Base-by-base conservation (phyloP, 2,113 vertebrate genomes). In the Fregata magnificens region DNA sequence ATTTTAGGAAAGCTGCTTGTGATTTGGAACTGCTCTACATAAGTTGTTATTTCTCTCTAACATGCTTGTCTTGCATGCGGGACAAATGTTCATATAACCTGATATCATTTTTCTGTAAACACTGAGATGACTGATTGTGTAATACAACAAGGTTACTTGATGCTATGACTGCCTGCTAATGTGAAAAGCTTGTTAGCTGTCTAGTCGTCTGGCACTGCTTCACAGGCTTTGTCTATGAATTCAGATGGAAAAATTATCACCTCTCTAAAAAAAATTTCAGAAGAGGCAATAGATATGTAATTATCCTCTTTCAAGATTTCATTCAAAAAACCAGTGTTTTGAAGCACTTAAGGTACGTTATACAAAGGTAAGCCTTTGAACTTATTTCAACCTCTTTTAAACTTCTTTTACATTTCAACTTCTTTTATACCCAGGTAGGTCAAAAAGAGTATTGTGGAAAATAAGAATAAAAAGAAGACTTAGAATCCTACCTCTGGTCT, bases 161-260 rank as follows among this genome's bases (percentile, higher is more conserved):
- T 71, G 77, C 84, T 82, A 42, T 1, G 13, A 52, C 59, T 2
- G 38, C 73, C 61, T 52, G 73, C 84, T 96, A 94, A 96, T 91
- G 84, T 56, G 65, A 91, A 94, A 96, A 85, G 50, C 83, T 82
- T 92, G 91, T 94, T 93, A 93, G 72, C 63, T 90, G 83, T 81
- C 83, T 81, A 47, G 40, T 32, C 81, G 67, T 73, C 88, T 95
- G 83, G 67, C 69, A 88, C 3, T 19, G 88, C 55, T 89, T 84
- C 91, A 86, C n/a, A 44, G 71, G 40, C 59, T 78, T 74, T 82
- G 55, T 31, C 84, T 87, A 84, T 24, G 8, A 95, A 55, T 36
- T 91, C 73, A 56, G 56, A 61, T 5, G 25, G 70, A 87, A 96
- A 87, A 89, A 76, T 18, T 34, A 89, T 3, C 77, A 56, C 24